Evolutionary conservation across 2,797 vertebrate species (phyloP).

Genomic region (Chaetophractus vellerosus): DNA sequence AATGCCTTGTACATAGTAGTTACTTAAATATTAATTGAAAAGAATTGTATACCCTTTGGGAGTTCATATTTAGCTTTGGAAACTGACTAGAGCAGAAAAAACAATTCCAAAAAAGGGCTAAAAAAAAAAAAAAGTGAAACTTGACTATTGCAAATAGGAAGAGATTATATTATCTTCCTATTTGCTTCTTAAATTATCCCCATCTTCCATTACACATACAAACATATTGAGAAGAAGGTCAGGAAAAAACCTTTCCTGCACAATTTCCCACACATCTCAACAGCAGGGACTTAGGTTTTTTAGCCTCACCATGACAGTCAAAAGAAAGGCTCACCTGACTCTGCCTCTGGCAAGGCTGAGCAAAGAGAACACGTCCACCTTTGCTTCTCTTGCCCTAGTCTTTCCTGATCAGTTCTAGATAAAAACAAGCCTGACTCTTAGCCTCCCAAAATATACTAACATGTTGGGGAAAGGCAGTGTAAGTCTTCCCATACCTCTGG

Average conservation of each 20-base stretch:
- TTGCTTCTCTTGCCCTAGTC: neutral
- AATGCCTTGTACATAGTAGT: neutral
- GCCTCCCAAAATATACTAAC: neutral
- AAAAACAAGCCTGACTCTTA: constrained; percentile 14
- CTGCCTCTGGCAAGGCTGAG: neutral
- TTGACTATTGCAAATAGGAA: constrained; percentile 19
- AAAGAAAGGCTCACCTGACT: neutral
- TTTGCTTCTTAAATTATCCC: constrained; percentile 54
- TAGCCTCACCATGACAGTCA: neutral
- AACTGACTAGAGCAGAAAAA: constrained; percentile 40
- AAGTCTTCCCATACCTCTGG: constrained; percentile 4
- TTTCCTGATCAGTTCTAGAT: neutral
- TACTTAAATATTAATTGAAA: constrained; percentile 19
- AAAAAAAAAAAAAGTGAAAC: neutral
- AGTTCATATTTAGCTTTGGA: constrained; percentile 1
- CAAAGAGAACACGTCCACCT: neutral
- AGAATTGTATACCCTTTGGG: constrained; percentile 21
- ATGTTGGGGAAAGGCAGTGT: neutral
- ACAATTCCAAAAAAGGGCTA: neutral
- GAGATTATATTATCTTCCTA: neutral
- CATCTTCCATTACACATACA: constrained; percentile 4
- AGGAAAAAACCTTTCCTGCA: neutral
- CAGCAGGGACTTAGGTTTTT: neutral
- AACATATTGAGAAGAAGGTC: neutral
- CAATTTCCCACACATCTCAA: neutral